Evolutionary conservation across 2,888 invertebrate genomes (phyloP), one percentile per base, ranked within the genome.

Genomic region (Hypomecis punctinalis): DNA sequence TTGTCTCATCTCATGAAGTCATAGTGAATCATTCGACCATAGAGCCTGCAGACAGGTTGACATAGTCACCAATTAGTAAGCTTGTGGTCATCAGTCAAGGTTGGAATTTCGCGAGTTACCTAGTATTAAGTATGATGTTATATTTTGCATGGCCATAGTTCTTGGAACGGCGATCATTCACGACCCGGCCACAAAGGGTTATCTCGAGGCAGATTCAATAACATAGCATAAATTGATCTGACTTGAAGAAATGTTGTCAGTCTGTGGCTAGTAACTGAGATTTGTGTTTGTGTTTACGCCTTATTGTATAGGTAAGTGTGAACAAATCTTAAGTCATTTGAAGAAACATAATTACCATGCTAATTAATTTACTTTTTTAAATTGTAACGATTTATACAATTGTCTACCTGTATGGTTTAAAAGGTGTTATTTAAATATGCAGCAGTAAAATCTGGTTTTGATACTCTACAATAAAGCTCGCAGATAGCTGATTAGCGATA

Each of bases 141-240:
- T 85, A 85, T 85, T 86, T 84, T 86, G 84, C 84, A 80, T 76
- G 77, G 70, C 72, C 69, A 68, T 70, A 70, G 64, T 92, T 92
- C 91, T 88, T 76, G 85, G 91, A 92, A 91, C 81, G 81, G 76
- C 76, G 77, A 84, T 84, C 84, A 82, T 77, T 85, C 83, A 83
- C 82, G 84, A 82, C 83, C 61, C 80, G 76, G 83, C 74, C 83
- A 76, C 74, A 49, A 23, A 72, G 81, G 91, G 91, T 92, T 92
- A 92, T 91, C 91, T 70, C 58, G 56, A 56, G 40, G 62, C 71
- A 74, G 86, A 89, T 87, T 87, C 77, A 86, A 84, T 81, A 83
- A 80, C 84, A 81, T 85, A 85, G 76, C 81, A 90, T 90, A 91
- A 90, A 92, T 88, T 86, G 85, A 76, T 83, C 74, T 66, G 79